These are phyloP conservation scores for Gila robusta DNA, from an alignment of 2,797 vertebrate genomes.

Conservation along the genomic window DNA sequence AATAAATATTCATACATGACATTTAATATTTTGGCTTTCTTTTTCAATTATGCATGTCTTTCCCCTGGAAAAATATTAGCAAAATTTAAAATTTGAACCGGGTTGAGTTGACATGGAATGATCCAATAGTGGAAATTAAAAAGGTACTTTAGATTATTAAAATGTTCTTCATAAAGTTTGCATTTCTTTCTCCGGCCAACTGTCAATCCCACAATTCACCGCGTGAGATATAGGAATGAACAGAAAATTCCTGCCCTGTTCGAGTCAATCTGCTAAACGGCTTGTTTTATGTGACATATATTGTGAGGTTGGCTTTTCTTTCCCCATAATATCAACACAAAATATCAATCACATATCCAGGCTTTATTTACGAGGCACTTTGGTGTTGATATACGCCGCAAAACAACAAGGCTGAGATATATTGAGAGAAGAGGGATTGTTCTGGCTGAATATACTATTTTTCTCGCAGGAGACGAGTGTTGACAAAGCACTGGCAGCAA, in stretches of 20 bases:
- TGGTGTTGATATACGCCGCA: not conserved
- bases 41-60: not conserved
- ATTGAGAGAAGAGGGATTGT: not conserved
- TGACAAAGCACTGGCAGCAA: not conserved
- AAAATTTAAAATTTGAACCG: fast-evolving
- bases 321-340: not conserved
- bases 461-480: not conserved
- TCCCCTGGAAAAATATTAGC: not conserved
- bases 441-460: not conserved
- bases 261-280: not conserved
- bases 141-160: too few species aligned
- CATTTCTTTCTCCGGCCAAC: not conserved
- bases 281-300: slow-evolving; percentile 1
- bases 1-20: not conserved
- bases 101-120: too few species aligned
- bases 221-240: not conserved
- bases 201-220: not conserved
- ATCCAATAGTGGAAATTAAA: too few species aligned
- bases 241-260: not conserved
- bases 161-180: too few species aligned
- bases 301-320: not conserved
- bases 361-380: not conserved
- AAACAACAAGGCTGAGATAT: not conserved
- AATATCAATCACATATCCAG: not conserved
- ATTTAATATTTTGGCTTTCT: not conserved